Percentiles rank a stretch among this genome's conserved stretches.
phyloP scores from a whole-genome alignment of 2,888 invertebrate species.

The Iphiclides podalirius region DNA sequence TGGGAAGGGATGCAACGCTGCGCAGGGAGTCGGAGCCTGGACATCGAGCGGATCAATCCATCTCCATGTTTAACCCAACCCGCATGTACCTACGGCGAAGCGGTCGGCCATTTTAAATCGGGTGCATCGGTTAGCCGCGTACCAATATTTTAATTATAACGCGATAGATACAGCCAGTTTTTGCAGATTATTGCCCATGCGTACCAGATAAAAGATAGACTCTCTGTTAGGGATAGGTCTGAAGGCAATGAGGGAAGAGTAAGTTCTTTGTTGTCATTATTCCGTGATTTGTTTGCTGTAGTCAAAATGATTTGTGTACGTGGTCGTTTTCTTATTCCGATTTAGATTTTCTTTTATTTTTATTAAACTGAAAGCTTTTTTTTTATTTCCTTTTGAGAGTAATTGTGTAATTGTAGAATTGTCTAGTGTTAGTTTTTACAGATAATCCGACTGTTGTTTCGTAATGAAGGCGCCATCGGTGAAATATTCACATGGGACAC shows the following conservation, averaged over 20 bases:
- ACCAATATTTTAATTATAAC: background rate
- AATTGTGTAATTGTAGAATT: background rate
- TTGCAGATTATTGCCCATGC: no score
- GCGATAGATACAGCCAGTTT: slow-evolving; percentile 1
- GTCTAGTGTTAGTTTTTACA: no score
- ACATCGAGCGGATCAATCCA: slow-evolving; percentile 25
- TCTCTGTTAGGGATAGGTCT: slow-evolving; percentile 4
- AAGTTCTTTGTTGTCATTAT: slow-evolving; percentile 12
- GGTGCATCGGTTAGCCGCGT: background rate
- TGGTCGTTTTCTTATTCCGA: background rate
- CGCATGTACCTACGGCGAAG: slow-evolving; percentile 13
- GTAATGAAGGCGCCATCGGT: no score
- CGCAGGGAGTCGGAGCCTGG: slow-evolving; percentile 49
- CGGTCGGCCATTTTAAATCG: background rate
- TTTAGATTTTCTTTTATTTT: background rate
- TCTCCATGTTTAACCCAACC: slow-evolving; percentile 11
- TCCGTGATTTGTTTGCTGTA: slow-evolving; percentile 9
- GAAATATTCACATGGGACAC: no score
- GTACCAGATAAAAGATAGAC: no score
- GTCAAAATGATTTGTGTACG: slow-evolving; percentile 18
- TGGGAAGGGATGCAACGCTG: slow-evolving; percentile 33
- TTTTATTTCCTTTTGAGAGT: background rate
- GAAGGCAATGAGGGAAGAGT: slow-evolving; percentile 7
- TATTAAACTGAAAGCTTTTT: background rate
- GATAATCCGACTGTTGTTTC: no score